These are phyloP conservation scores for Xanthia togata DNA, from an alignment of 2,888 invertebrate genomes.

Conservation along the genomic window DNA sequence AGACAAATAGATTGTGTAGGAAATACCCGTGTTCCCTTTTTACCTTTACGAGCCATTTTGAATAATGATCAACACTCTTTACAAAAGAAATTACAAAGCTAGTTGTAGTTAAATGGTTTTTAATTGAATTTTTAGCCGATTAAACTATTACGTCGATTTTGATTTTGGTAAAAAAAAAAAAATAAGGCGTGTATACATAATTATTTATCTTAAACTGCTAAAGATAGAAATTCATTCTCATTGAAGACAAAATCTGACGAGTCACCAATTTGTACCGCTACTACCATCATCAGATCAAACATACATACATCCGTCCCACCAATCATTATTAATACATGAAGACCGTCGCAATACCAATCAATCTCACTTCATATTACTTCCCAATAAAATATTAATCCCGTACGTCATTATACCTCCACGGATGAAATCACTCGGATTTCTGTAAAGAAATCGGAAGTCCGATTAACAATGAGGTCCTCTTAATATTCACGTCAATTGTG, in stretches of 20 bases:
- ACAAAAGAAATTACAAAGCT: neutral
- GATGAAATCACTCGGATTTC: constrained; percentile 58
- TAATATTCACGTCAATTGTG: constrained; percentile 83
- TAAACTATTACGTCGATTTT: neutral
- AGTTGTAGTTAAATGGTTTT: neutral
- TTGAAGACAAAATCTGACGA: neutral
- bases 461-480: constrained; percentile 76
- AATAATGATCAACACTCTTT: constrained; percentile 55
- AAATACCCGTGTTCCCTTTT: constrained; percentile 68
- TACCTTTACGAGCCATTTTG: constrained; percentile 59
- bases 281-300: neutral
- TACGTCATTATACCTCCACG: constrained; percentile 51
- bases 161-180: neutral
- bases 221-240: too few relatives aligned
- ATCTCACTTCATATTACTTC: constrained; percentile 26
- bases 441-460: constrained; percentile 63
- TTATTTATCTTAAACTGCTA: too few relatives aligned
- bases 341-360: constrained; percentile 19
- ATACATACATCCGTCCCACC: constrained; percentile 12
- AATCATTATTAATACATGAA: constrained; percentile 19
- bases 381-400: constrained; percentile 41
- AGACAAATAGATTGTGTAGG: constrained; percentile 77
- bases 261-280: constrained; percentile 8
- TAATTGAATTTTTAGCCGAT: neutral
- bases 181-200: neutral